Evolutionary conservation across 2,888 invertebrate species (phyloP).

Genomic region (Platerodrilus igneus): DNA sequence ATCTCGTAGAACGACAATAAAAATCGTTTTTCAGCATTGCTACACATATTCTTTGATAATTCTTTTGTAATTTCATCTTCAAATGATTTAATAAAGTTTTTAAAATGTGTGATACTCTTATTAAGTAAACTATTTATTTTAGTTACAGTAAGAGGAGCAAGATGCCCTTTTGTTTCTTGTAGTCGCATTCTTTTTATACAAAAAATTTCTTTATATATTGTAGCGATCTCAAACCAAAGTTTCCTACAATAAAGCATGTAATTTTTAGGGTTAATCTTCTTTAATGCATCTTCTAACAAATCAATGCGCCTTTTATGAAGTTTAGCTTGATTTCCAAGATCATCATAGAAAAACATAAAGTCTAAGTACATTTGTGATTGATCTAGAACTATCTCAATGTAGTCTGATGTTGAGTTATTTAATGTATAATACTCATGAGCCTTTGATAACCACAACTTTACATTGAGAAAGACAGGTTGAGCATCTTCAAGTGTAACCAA

Average conservation of each 20-base stretch:
- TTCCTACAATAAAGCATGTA: conserved; percentile 78
- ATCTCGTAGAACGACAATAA: conserved; percentile 78
- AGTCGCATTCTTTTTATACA: conserved; percentile 75
- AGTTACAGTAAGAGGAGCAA: conserved; percentile 62
- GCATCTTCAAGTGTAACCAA: conserved; percentile 79
- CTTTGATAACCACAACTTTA: conserved; percentile 71
- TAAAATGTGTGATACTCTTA: conserved; percentile 71
- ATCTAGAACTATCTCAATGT: conserved; percentile 77
- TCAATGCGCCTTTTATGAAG: conserved; percentile 87
- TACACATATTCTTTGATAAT: conserved; percentile 56
- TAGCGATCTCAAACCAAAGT: conserved; percentile 82
- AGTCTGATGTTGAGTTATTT: conserved; percentile 82
- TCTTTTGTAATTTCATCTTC: conserved; percentile 53
- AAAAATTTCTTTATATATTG: conserved; percentile 74
- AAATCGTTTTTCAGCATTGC: conserved; percentile 61
- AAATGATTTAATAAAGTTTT: conserved; percentile 67
- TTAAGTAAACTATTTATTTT: conserved; percentile 75
- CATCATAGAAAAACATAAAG: conserved; percentile 81
- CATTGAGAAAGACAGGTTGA: conserved; percentile 69
- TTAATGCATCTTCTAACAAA: conserved; percentile 71
- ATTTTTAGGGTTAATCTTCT: conserved; percentile 78
- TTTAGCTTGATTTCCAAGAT: conserved; percentile 76
- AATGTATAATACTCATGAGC: conserved; percentile 82
- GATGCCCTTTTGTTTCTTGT: conserved; percentile 53
- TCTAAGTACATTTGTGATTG: conserved; percentile 70